A percentile compares a stretch with the other conserved stretches of the same genome.
Evolutionary conservation across 1,140 invertebrate species (phyloP).

Genomic region (Drosophila miranda): DNA sequence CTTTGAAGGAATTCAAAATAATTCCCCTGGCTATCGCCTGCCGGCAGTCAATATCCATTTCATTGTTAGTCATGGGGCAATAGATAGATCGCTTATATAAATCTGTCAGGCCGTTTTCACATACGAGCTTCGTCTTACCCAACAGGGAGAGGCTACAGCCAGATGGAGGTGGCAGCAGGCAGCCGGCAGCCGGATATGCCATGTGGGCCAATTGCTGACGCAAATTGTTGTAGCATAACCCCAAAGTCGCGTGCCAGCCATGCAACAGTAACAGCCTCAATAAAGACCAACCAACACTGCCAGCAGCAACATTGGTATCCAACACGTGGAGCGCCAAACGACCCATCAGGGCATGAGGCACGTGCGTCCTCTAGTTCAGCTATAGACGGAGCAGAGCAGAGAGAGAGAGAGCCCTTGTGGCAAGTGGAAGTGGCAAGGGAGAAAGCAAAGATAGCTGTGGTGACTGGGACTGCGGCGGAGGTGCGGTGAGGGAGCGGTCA

Average conservation of each 20-base stretch:
- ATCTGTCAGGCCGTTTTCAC: constrained; percentile 20
- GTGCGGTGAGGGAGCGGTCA: constrained; percentile 28
- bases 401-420: neutral
- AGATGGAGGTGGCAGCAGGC: neutral
- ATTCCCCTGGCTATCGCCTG: no score
- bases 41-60: constrained; percentile 1
- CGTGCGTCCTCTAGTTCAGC: constrained; percentile 25
- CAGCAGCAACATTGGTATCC: constrained; percentile 38
- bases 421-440: constrained; percentile 26
- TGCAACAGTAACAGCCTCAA: constrained; percentile 5
- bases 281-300: constrained; percentile 3
- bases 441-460: constrained; percentile 14
- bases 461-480: neutral
- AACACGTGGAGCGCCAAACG: constrained; percentile 56
- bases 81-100: constrained; percentile 43
- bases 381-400: neutral
- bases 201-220: constrained; percentile 60
- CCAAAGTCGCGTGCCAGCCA: constrained; percentile 49
- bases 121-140: constrained; percentile 33
- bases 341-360: constrained; percentile 33
- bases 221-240: constrained; percentile 69
- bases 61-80: constrained; percentile 25
- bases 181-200: constrained; percentile 12
- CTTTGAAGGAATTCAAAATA: neutral
- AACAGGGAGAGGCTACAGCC: constrained; percentile 11